A percentile compares a stretch with the other conserved stretches of the same genome.
phyloP scores from a whole-genome alignment of 2,888 invertebrate genomes.

The Acleris sparsana region DNA sequence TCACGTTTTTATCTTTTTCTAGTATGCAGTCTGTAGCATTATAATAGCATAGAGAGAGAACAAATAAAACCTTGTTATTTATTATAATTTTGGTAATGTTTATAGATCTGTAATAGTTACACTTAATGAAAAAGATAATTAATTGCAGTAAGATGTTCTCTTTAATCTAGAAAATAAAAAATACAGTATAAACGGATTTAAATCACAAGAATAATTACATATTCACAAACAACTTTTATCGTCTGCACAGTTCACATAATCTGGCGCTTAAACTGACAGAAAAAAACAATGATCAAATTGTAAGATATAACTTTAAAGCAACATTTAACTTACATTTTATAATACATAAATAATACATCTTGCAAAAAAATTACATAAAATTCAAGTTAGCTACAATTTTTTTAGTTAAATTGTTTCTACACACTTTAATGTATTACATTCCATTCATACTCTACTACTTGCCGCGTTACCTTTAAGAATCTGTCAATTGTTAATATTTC shows the following conservation, averaged over 20 bases:
- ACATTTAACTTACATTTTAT: conserved; percentile 80
- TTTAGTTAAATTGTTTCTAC: conserved; percentile 78
- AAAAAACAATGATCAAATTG: conserved; percentile 74
- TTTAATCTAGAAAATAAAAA: conserved; percentile 84
- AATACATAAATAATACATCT: conserved; percentile 83
- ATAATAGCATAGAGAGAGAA: neutral
- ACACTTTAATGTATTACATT: conserved; percentile 61
- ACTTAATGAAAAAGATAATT: conserved; percentile 50
- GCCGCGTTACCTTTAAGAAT: conserved; percentile 49
- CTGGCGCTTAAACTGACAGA: conserved; percentile 72
- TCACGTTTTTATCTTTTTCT: no score
- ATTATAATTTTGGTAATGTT: conserved; percentile 4
- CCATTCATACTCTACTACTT: conserved; percentile 53
- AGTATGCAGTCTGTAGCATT: no score
- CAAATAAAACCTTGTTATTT: neutral
- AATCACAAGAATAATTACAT: conserved; percentile 84
- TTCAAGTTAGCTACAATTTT: conserved; percentile 80
- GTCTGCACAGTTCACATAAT: conserved; percentile 70
- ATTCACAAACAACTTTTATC: conserved; percentile 81
- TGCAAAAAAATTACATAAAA: conserved; percentile 80
- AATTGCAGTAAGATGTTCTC: conserved; percentile 78
- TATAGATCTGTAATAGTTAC: conserved; percentile 2
- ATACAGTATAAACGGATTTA: conserved; percentile 83
- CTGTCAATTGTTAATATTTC: conserved; percentile 55
- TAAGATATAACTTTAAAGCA: conserved; percentile 81